Evolutionary conservation across 2,888 invertebrate species (phyloP), one percentile per base, ranked within the genome.

Genomic region (Drosophila silvestris): DNA sequence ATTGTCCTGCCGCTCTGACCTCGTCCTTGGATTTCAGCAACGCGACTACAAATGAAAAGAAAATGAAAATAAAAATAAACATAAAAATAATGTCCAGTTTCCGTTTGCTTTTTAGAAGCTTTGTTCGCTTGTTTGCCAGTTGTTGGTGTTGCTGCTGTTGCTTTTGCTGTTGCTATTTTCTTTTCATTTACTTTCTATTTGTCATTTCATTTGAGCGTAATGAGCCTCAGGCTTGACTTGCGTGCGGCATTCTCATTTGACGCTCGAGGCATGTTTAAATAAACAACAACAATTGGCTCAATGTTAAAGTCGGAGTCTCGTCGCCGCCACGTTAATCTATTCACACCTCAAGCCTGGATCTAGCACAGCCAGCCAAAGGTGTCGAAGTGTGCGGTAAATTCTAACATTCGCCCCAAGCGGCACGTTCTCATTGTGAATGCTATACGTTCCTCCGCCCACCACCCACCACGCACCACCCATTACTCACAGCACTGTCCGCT

Each of bases 321-420:
- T 63, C 53, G 74, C 67, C 65, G 68, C 84, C 89, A 89, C 74
- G 79, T 91, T 90, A 86, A 86, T 86, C 91, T 91, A 90, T 90
- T 86, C 90, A 86, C 85, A 90, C 85, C 87, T 86, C 85, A 73
- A 79, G 85, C 75, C 61, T 64, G 68, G 30, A 47, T 47, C 26
- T 26, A 2, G 22, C 56, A 41, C 53, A 37, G 12, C 28, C 35
- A 19, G 3, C 50, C 66, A 57, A 53, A 85, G 90, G 85, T 89
- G 85, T 73, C 66, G 77, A 79, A 72, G 70, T 79, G 74, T 86
- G 91, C 72, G 91, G 86, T 83, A 77, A 86, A 69, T 74, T 77
- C 82, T 71, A 86, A 62, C 84, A 81, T 79, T 90, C 70, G 82
- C 74, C 71, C 71, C 53, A 79, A 89, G 77, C 60, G 77, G 84